Evolutionary conservation across 1,140 invertebrate species (phyloP), one percentile per base, ranked within the genome.

Genomic region (Bombus balteatus): DNA sequence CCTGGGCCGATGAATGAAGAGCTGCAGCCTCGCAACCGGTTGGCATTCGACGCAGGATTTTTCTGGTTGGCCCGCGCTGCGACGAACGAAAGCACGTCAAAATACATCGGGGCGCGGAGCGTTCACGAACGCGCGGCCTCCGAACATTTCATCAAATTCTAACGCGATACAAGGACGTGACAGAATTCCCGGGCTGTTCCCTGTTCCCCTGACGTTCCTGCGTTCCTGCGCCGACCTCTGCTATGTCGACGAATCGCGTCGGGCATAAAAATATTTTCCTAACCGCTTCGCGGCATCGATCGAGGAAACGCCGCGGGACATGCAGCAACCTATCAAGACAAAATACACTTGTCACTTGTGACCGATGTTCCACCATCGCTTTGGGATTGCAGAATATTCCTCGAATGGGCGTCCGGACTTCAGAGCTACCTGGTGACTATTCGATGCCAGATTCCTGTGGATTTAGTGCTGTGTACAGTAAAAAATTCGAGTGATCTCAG

Each of bases 111-210:
- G 78, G 28, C 72, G 57, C 65, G 65, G 62, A n/a, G 1, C 18
- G 47, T 53, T 22, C 32, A 70, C 62, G 81, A 68, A 83, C 47
- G 76, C 43, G 47, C 75, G 73, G 73, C 80, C 73, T 70, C 65
- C 85, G 78, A 87, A 87, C 89, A 75, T 89, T 90, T 90, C 89
- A 87, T 90, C 89, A 90, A 86, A 89, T 90, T 90, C 85, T 87
- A 87, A 85, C 88, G 83, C 89, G 88, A 78, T 85, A 76, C 81
- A 85, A 76, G 86, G 79, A 90, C 89, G 88, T 90, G 89, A 90
- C 89, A 87, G 81, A 89, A 90, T 90, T 90, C 78, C 79, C 72
- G 22, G 34, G 74, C 53, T 62, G 82, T 70, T 73, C 28, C 76
- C 34, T 32, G 25, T 28, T 87, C 87, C 62, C 76, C 41, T n/a